Conservation (phyloP, 2,888 invertebrate species). For the Acanthosoma haemorrhoidale region DNA sequence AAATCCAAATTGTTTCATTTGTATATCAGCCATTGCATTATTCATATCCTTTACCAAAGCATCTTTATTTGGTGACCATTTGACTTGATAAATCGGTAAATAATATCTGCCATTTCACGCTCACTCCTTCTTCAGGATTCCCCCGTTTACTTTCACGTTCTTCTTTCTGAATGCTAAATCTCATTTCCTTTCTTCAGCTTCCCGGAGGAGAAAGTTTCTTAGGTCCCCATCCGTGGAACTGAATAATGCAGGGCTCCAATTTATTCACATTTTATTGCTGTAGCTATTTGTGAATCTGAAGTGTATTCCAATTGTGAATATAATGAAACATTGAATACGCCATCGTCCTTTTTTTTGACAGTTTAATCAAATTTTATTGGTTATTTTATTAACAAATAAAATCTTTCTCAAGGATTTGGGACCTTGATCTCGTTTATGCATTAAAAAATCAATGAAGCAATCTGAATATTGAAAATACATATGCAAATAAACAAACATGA, state of each 20-base stretch:
- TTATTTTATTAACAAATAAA: no score
- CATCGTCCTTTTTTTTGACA: no score
- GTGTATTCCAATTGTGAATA: no score
- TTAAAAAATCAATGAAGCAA: no score
- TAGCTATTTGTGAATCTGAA: no score
- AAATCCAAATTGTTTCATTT: not conserved
- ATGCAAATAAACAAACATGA: no score
- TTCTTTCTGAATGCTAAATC: not conserved
- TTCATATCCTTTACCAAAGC: not conserved
- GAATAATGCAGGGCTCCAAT: not conserved
- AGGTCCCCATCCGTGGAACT: not conserved
- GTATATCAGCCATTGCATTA: not conserved
- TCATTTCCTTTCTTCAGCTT: no score
- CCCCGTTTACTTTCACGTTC: not conserved
- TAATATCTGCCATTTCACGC: not conserved
- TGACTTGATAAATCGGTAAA: constrained; percentile 1
- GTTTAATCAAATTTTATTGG: no score
- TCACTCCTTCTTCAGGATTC: not conserved
- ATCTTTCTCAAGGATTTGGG: no score
- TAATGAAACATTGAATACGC: no score
- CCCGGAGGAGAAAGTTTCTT: not conserved
- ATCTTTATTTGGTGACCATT: not conserved
- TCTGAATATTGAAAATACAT: no score
- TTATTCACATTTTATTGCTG: not conserved
- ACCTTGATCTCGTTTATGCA: no score